Evolutionary conservation across 2,888 invertebrate species (phyloP), one percentile per base, ranked within the genome.

Genomic region (Cremastinae sp.): DNA sequence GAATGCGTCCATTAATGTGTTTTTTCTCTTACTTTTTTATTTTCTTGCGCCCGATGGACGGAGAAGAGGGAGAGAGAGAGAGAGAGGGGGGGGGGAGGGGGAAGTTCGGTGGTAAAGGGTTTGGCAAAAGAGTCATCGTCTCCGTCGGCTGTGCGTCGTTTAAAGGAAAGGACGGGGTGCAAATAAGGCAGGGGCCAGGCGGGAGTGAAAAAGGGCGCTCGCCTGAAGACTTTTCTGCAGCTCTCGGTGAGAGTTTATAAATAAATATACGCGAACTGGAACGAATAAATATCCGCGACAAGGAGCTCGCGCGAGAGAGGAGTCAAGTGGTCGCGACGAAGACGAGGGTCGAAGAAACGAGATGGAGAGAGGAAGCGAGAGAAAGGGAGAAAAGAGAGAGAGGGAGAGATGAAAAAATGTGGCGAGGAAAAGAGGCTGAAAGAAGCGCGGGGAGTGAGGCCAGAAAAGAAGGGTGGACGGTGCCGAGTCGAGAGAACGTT

Each of bases 231-330:
- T 85, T 84, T 81, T 74, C 69, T 56, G 65, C 49, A 74, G 65
- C 28, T 28, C 5, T 28, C 5, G 61, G 65, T 65, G 65, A 84
- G 53, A 53, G 54, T 70, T 70, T 85, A 86, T 86, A 88, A 88
- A 88, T 87, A 88, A 88, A 87, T 88, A 88, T 74, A 77, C 77
- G 70, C 84, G 85, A 88, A 86, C 85, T 70, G 74, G 83, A 85
- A 86, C 86, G 88, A 88, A 89, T 88, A 89, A 89, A 89, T 89
- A 89, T 87, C 84, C 84, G 74, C 70, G 82, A 85, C 84, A 84
- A 84, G 83, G 84, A 87, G 81, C 68, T 73, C 68, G 74, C 79
- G 80, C 78, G 71, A 69, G 84, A 84, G 84, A 85, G 84, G 82
- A 84, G 84, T 87, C 84, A 83, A 87, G 87, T 86, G 84, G 77